A percentile compares a stretch with the other conserved stretches of the same genome.
Conservation (phyloP, 2,888 invertebrate species). For the Agonum fuliginosum region DNA sequence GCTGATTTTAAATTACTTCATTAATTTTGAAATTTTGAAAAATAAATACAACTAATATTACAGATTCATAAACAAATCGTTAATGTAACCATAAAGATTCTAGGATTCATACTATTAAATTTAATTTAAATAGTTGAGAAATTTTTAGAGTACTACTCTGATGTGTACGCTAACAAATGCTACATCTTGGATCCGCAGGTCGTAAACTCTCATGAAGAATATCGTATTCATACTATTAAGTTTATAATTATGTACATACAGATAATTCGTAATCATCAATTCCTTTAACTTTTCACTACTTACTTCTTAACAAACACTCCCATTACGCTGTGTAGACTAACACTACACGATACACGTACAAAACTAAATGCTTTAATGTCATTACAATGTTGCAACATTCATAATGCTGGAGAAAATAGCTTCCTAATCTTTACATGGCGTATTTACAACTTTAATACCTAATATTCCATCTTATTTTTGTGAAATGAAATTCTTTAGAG, state of each 20-base stretch:
- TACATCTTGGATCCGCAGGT: neutral
- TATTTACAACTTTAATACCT: no score
- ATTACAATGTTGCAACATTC: neutral
- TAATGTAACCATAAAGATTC: neutral
- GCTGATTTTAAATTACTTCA: slow-evolving; percentile 23
- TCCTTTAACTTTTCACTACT: slow-evolving; percentile 16
- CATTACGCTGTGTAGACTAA: no score
- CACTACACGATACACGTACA: no score
- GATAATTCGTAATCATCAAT: slow-evolving; percentile 21
- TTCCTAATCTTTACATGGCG: slow-evolving; percentile 5
- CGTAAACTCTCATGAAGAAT: slow-evolving; percentile 29
- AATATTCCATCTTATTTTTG: no score
- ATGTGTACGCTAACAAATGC: slow-evolving; percentile 2
- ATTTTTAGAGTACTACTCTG: neutral
- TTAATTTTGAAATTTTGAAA: slow-evolving; percentile 6
- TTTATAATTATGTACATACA: slow-evolving; percentile 21
- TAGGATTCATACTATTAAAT: neutral
- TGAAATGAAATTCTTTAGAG: no score
- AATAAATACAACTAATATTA: neutral
- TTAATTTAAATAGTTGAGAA: slow-evolving; percentile 5
- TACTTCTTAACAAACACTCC: slow-evolving; percentile 10
- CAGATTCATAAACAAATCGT: neutral
- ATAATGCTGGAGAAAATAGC: neutral
- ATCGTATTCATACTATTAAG: slow-evolving; percentile 25
- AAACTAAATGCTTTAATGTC: neutral